Conservation (phyloP, 2,113 vertebrate genomes). For the Excalfactoria chinensis region DNA sequence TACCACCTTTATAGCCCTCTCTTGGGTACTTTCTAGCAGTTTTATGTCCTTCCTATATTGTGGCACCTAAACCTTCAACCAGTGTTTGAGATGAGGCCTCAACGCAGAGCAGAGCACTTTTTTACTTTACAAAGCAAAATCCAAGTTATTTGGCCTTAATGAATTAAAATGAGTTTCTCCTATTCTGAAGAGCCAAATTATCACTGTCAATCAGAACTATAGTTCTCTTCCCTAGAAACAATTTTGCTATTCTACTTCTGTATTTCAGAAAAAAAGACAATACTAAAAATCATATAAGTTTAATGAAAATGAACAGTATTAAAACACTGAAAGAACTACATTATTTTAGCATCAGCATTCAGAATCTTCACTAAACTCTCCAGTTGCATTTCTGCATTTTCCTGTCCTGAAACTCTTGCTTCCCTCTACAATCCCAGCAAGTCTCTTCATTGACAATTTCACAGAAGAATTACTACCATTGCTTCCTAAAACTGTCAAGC, state of each 20-base stretch:
- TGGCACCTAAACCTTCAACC: not conserved
- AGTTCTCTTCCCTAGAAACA: not conserved
- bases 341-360: not conserved
- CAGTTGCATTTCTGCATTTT: not conserved
- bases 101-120: not conserved
- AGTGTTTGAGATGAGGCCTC: not conserved
- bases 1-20: not conserved
- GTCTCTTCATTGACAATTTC: not conserved
- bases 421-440: not conserved
- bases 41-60: not conserved
- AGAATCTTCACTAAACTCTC: not conserved
- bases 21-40: not conserved
- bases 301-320: not conserved
- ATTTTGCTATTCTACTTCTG: not conserved
- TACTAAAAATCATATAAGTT: not conserved
- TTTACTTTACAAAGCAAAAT: not conserved
- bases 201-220: not conserved
- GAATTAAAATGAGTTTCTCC: not conserved
- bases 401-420: not conserved
- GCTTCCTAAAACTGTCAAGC: not conserved
- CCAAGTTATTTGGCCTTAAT: not conserved
- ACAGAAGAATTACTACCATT: not conserved
- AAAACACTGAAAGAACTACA: not conserved
- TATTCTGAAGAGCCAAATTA: not conserved
- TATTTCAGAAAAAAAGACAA: constrained; percentile 2